Evolutionary conservation across 2,113 vertebrate genomes (phyloP).

Genomic region (Smithornis capensis): DNA sequence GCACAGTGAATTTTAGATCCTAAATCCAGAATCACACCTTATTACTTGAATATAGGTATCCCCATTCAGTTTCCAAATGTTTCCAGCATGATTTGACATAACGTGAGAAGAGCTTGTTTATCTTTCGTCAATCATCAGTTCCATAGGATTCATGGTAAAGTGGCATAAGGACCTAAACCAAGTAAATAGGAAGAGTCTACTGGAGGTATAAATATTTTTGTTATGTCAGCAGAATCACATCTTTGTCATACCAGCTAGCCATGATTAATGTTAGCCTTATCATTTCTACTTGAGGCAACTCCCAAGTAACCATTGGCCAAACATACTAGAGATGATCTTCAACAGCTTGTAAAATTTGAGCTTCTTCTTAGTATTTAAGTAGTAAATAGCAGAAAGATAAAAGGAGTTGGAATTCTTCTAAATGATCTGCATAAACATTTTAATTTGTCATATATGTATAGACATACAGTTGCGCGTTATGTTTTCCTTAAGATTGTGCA

Average conservation of each 20-base stretch:
- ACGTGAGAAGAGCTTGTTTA: background rate
- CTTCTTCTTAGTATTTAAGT: background rate
- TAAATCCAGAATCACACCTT: background rate
- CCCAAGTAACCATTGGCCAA: background rate
- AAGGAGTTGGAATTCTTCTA: background rate
- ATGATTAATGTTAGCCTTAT: background rate
- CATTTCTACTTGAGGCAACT: fast-evolving
- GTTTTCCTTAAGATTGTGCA: background rate
- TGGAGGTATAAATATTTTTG: background rate
- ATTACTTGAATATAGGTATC: background rate
- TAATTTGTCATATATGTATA: background rate
- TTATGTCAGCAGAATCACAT: background rate
- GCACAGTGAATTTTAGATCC: background rate
- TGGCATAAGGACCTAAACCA: background rate
- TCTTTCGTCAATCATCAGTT: background rate
- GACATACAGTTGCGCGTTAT: background rate
- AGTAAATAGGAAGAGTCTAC: background rate
- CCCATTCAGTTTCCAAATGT: background rate
- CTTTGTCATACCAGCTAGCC: background rate
- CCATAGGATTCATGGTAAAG: background rate
- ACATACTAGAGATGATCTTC: background rate
- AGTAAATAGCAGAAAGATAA: background rate
- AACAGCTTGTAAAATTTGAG: background rate
- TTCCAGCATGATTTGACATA: background rate
- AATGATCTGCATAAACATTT: background rate